Conservation (phyloP, 2,888 invertebrate genomes). For the Leptopilina myrica region DNA sequence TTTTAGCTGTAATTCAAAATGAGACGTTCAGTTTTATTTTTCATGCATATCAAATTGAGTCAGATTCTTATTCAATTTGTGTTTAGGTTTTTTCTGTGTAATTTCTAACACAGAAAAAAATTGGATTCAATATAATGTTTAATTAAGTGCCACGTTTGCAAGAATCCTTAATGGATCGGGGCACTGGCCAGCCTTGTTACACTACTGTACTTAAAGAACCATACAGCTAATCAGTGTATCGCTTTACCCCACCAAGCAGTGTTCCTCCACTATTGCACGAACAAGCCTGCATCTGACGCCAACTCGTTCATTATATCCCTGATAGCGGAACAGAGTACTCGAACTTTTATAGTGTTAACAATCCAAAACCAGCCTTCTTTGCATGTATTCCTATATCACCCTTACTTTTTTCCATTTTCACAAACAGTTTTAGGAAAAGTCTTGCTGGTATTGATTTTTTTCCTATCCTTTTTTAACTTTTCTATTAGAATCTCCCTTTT, state of each 20-base stretch:
- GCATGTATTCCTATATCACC: not conserved
- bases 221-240: not conserved
- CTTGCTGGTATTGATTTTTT: not conserved
- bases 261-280: not conserved
- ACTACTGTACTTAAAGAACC: no score
- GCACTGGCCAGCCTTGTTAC: no score
- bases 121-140: no score
- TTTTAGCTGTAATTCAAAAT: no score
- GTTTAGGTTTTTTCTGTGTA: no score
- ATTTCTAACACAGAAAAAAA: no score
- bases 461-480: constrained; percentile 17
- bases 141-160: no score
- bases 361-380: not conserved
- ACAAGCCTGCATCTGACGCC: not conserved
- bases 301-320: not conserved
- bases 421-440: not conserved
- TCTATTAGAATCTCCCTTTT: not conserved
- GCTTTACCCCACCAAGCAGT: not conserved
- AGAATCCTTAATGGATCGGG: no score
- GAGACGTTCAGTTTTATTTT: no score
- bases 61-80: no score
- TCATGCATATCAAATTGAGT: no score
- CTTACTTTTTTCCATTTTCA: not conserved
- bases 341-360: not conserved
- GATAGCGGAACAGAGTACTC: not conserved